Conservation (phyloP, 2,797 vertebrate species). For the Hyperoplus lanceolatus region DNA sequence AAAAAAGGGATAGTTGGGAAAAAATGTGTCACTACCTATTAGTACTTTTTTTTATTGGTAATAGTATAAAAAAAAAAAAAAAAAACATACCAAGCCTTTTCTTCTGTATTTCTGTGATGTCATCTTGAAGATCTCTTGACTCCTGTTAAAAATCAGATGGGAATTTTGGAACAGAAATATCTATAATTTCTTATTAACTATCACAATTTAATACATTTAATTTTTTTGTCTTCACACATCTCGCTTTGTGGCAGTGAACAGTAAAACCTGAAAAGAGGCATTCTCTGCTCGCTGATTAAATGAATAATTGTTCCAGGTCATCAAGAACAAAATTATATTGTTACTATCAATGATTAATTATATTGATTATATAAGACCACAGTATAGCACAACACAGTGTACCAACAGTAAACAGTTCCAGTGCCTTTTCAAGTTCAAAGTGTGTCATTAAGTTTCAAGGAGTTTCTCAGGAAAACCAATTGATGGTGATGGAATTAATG, state of each 20-base stretch:
- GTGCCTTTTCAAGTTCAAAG: not conserved
- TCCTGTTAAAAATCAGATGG: conserved; percentile 71
- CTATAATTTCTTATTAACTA: not conserved
- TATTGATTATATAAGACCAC: not conserved
- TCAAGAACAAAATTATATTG: not conserved
- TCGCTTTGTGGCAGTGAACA: not conserved
- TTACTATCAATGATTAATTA: not conserved
- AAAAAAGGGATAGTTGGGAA: not conserved
- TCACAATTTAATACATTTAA: not conserved
- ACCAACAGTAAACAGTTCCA: not conserved
- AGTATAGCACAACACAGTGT: not conserved
- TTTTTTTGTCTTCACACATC: not conserved
- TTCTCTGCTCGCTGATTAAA: not conserved
- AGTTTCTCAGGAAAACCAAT: not conserved
- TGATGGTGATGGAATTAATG: not conserved
- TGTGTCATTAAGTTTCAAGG: not conserved
- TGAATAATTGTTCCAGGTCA: not conserved
- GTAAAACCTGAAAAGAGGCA: not conserved
- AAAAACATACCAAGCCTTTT: conserved; percentile 79
- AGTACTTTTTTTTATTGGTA: not conserved
- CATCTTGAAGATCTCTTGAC: conserved; percentile 79
- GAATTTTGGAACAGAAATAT: not conserved
- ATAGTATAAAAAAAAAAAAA: not conserved
- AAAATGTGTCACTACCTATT: not conserved
- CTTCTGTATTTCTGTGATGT: conserved; percentile 84